These are phyloP conservation scores for Oxycera nigricornis DNA, from an alignment of 2,888 invertebrate genomes.

Conservation along the genomic window DNA sequence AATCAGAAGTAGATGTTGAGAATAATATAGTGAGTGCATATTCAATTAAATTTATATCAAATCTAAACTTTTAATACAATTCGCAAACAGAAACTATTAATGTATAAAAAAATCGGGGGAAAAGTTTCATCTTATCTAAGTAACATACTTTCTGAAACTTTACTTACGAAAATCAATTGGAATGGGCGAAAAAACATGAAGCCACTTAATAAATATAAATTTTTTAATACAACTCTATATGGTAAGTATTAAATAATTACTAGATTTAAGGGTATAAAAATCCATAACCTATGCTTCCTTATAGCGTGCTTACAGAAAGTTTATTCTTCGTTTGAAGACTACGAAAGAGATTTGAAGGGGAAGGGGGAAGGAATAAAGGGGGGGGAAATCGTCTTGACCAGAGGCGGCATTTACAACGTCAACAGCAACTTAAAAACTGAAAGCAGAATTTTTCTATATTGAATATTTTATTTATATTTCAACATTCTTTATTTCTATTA, in stretches of 20 bases:
- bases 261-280: neutral
- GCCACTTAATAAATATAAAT: neutral
- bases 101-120: neutral
- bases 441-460: too few species aligned
- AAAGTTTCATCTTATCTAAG: neutral
- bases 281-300: neutral
- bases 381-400: neutral
- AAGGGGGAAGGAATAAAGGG: neutral
- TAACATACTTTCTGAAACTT: neutral
- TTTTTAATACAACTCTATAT: neutral
- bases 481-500: too few species aligned
- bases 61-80: neutral
- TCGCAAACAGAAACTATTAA: neutral
- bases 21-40: neutral
- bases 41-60: neutral
- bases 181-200: neutral
- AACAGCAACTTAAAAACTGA: neutral
- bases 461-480: too few species aligned
- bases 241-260: neutral
- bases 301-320: neutral
- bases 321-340: too few species aligned
- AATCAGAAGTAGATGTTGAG: neutral
- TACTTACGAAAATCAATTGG: neutral
- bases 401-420: constrained; percentile 7
- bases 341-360: neutral